A percentile compares a stretch with the other conserved stretches of the same genome.
These are phyloP conservation scores for Ammospiza maritima DNA, from an alignment of 2,797 vertebrate species.

Conservation along the genomic window DNA sequence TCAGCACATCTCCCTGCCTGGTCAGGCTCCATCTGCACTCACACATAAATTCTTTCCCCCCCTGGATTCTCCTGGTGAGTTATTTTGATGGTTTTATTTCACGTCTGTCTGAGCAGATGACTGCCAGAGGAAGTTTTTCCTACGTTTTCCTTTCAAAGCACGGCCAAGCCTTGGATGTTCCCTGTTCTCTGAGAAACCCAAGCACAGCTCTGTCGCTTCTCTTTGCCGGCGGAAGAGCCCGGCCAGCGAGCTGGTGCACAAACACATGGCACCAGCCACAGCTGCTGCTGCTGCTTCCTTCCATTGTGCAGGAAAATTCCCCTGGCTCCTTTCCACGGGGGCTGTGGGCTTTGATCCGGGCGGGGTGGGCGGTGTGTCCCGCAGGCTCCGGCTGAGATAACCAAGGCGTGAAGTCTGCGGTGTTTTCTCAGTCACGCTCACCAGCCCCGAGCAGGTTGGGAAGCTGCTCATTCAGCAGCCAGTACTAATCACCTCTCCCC, in stretches of 20 bases:
- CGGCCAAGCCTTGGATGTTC: not conserved
- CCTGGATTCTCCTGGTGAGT: not conserved
- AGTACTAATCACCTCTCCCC: not conserved
- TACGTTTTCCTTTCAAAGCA: not conserved
- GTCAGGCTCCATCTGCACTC: not conserved
- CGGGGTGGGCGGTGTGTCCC: fast-evolving
- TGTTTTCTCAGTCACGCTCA: fast-evolving
- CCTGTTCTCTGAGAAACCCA: fast-evolving
- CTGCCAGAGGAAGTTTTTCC: not conserved
- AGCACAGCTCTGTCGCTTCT: not conserved
- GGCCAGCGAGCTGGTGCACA: not conserved
- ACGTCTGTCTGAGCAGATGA: not conserved
- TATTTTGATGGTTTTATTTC: not conserved
- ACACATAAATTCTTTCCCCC: not conserved
- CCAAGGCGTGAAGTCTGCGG: fast-evolving
- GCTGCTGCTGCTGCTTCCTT: not conserved
- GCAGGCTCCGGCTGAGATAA: not conserved
- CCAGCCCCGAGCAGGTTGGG: not conserved
- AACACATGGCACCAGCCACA: not conserved
- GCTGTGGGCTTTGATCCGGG: not conserved
- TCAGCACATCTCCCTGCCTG: not conserved
- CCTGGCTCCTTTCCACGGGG: not conserved
- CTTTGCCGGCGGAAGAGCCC: fast-evolving
- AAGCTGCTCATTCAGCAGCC: not conserved
- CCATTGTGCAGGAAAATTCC: not conserved